Base-by-base conservation (phyloP, 2,797 vertebrate genomes). In the Chromis chromis region DNA sequence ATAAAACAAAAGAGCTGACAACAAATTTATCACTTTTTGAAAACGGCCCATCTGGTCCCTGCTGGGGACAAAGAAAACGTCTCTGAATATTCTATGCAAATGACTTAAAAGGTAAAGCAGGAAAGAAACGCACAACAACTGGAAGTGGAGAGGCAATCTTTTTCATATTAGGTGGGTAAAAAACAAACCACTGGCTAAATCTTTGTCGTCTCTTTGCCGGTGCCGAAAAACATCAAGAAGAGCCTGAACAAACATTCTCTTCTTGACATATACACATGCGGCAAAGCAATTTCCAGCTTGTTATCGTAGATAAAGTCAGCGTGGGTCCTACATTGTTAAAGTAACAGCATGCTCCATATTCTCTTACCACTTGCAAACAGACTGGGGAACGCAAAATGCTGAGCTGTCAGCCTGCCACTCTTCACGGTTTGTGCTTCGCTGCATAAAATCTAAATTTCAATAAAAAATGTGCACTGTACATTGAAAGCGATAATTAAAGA, bases 41-140 rank as follows among this genome's bases (percentile, higher is more conserved):
- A 78, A 83, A 70, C 4, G 2, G 67, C 48, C 80, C 85, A 90
- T 91, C 81, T 88, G 80, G 71, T 78, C 59, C 69, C 46, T 36
- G 42, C 39, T 28, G 17, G 63, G 60, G 70, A 74, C 55, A 54
- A 76, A 72, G 19, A 68, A 40, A 63, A 57, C 48, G 48, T 31
- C 28, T 39, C 27, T 27, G 44, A 42, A 65, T 55, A 33, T 50
- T 58, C 27, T 22, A 67, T 44, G 28, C 10, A 50, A 50, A 52
- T 49, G 19, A 48, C 64, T 60, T 58, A 21, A 27, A 70, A 60
- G 24, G 44, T 53, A 46, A 74, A 71, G 19, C 28, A 46, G 46
- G 21, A 71, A 57, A 70, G 25, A 13, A 22, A 1, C 16, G 4
- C 25, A 57, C n/a, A 56, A 55, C 52, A 78, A 46, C 46, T 60